These are phyloP conservation scores for Trissolcus japonicus DNA, from an alignment of 2,888 invertebrate genomes.

Conservation along the genomic window DNA sequence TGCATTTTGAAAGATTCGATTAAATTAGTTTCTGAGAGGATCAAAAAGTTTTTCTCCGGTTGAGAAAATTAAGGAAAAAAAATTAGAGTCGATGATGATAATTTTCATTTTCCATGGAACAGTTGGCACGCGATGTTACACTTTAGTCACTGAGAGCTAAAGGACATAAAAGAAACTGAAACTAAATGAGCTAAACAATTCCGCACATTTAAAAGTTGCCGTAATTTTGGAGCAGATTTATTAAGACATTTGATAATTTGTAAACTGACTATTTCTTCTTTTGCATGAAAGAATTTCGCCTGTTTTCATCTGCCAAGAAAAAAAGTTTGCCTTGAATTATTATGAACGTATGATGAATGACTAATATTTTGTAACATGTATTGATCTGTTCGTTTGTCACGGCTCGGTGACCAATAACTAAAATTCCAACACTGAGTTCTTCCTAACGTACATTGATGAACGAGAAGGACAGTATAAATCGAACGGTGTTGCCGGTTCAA, in stretches of 20 bases:
- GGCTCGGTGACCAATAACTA: slow-evolving; percentile 70
- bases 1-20: slow-evolving; percentile 1
- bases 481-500: slow-evolving; percentile 67
- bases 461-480: slow-evolving; percentile 37
- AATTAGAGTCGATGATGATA: background rate
- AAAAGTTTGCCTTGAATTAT: slow-evolving; percentile 15
- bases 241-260: no score
- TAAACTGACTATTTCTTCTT: no score
- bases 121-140: slow-evolving; percentile 6
- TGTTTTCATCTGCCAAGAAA: no score
- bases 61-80: background rate
- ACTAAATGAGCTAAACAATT: no score
- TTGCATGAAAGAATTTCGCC: no score
- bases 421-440: slow-evolving; percentile 72
- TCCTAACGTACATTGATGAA: slow-evolving; percentile 72
- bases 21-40: slow-evolving; percentile 2
- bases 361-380: slow-evolving; percentile 43
- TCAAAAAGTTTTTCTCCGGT: background rate
- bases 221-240: background rate
- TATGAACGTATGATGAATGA: slow-evolving; percentile 16
- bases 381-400: slow-evolving; percentile 65
- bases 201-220: background rate
- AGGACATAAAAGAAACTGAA: no score
- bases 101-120: background rate
- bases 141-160: no score